Base-by-base conservation (phyloP, 2,113 vertebrate genomes). In the Oncorhynchus nerka region DNA sequence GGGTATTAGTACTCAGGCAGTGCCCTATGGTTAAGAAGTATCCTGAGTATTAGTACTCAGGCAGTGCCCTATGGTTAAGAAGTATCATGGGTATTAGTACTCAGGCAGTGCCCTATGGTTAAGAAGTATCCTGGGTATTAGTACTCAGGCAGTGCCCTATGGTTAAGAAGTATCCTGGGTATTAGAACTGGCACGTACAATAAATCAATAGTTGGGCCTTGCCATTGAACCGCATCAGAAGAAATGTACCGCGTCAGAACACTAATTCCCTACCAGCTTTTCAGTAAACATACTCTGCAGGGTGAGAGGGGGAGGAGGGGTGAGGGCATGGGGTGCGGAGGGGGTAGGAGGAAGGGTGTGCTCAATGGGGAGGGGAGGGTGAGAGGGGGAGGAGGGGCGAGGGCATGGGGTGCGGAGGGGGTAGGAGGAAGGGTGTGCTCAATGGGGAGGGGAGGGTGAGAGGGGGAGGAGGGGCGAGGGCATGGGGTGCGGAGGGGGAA, bases 231-330 rank as follows among this genome's bases (percentile, higher is more conserved):
- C 89, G 76, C 57, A 73, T 87, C 76, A 71, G 78, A 79, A 86
- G 74, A 86, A 89, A 87, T 85, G 83, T 75, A 85, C 79, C 85
- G n/a, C 15, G 19, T 75, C 83, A 85, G 71, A 88, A 80, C n/a
- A 30, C 61, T 89, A 87, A 88, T 88, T 89, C 86, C 85, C 84
- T 81, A 75, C 84, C 73, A 88, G 75, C 87, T 84, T 82, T 84
- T 81, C 78, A 76, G 59, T 84, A 90, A 90, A 89, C 83, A 85
- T 55, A 39, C 69, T 66, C 13, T 1, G 22, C 1, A 28, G 26
- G 51, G 51, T 13, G 71, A 8, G 28, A 24, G 20, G 15, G 5
- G 55, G 75, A 81, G 65, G 49, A 32, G 70, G 28, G 49, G 13
- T 0, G 24, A 26, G 16, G 59, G 19, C 19, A 57, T 30, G 2